These are phyloP conservation scores for Acrocyrtus sp. DNA, from an alignment of 2,888 invertebrate genomes.

Conservation along the genomic window DNA sequence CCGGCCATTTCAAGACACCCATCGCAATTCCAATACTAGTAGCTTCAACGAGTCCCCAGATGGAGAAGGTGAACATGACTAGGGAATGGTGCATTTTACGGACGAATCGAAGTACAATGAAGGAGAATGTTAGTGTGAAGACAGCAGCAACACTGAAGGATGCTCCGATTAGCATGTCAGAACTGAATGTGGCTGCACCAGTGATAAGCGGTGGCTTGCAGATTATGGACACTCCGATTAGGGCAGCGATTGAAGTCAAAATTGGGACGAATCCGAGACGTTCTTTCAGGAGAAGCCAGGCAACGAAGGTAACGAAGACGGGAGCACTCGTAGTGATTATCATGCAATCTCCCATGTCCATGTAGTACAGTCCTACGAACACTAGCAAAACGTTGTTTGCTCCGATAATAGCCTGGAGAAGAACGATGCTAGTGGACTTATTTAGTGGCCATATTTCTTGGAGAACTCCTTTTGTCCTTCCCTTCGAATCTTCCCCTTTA, in stretches of 20 bases:
- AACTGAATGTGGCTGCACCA: slow-evolving; percentile 12
- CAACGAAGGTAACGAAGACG: slow-evolving; percentile 36
- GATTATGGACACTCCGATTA: slow-evolving; percentile 37
- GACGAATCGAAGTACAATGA: slow-evolving; percentile 54
- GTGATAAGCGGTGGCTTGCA: slow-evolving; percentile 35
- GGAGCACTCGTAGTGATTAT: slow-evolving; percentile 42
- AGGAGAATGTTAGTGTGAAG: slow-evolving; percentile 50
- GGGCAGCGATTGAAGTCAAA: slow-evolving; percentile 18
- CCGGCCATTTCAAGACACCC: slow-evolving; percentile 22
- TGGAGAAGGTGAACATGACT: slow-evolving; percentile 50
- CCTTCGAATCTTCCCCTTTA: too few relatives aligned
- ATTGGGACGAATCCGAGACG: slow-evolving; percentile 24
- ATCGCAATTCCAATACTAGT: neutral
- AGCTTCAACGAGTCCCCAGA: slow-evolving; percentile 39
- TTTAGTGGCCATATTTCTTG: too few relatives aligned
- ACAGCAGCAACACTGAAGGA: slow-evolving; percentile 27
- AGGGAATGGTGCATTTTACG: slow-evolving; percentile 52
- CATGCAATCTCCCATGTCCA: slow-evolving; percentile 37
- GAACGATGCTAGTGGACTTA: too few relatives aligned
- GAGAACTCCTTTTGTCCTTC: too few relatives aligned
- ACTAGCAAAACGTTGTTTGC: slow-evolving; percentile 39
- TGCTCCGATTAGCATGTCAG: slow-evolving; percentile 18
- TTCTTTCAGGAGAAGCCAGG: slow-evolving; percentile 27
- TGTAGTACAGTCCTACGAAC: slow-evolving; percentile 29
- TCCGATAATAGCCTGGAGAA: slow-evolving; percentile 35